Evolutionary conservation across 2,113 vertebrate species (phyloP).

Genomic region (Proteles cristata): DNA sequence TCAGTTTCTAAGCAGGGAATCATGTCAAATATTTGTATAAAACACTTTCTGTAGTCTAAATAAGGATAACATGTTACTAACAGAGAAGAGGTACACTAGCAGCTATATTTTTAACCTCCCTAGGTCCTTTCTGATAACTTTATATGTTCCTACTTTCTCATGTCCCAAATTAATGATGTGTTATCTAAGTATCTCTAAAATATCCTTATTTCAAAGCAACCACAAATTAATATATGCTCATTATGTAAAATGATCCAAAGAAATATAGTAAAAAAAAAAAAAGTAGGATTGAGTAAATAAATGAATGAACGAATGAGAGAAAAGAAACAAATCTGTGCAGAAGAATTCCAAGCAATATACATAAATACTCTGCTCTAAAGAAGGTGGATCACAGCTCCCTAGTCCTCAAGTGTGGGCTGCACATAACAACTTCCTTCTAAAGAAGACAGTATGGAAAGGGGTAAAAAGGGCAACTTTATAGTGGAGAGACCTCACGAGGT

Average conservation of each 20-base stretch:
- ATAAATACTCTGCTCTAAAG: neutral
- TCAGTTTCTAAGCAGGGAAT: neutral
- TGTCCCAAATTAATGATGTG: neutral
- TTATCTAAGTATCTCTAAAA: neutral
- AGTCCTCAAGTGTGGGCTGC: neutral
- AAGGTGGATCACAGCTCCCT: neutral
- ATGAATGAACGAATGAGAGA: neutral
- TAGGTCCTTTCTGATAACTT: neutral
- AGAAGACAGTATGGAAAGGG: neutral
- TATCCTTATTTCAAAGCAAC: neutral
- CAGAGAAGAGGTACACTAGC: neutral
- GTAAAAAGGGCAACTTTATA: neutral
- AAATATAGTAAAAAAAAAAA: neutral
- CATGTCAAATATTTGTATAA: neutral
- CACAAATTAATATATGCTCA: neutral
- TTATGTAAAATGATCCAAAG: neutral
- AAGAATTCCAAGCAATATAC: neutral
- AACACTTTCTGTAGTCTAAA: neutral
- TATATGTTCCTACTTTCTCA: neutral
- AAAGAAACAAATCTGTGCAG: neutral
- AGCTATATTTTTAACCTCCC: neutral
- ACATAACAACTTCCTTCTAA: neutral
- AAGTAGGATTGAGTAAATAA: neutral
- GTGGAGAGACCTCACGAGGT: neutral
- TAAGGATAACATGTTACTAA: neutral